Conservation (phyloP, 1,140 invertebrate species). For the Cotesia typhae region DNA sequence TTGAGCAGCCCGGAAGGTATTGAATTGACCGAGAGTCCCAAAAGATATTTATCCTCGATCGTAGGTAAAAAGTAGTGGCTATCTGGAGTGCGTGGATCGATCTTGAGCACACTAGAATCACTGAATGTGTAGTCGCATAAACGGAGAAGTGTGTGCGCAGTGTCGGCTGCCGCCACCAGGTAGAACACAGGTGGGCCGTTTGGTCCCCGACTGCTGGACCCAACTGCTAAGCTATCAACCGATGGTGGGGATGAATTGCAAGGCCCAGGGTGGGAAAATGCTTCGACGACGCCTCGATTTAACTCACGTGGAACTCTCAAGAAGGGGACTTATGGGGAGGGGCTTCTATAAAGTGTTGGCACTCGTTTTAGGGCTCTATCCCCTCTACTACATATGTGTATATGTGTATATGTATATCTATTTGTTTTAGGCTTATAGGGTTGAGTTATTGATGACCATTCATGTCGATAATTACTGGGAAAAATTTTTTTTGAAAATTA, state of each 20-base stretch:
- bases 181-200: constrained; percentile 54
- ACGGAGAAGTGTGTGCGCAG: constrained; percentile 53
- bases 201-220: constrained; percentile 41
- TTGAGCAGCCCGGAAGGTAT: too few relatives aligned
- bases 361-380: constrained; percentile 39
- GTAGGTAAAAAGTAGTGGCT: constrained; percentile 2
- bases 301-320: constrained; percentile 33
- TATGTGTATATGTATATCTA: not conserved
- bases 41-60: too few relatives aligned
- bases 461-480: not conserved
- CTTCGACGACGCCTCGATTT: constrained; percentile 30
- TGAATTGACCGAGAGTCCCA: too few relatives aligned
- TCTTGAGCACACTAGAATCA: constrained; percentile 50
- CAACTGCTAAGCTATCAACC: constrained; percentile 29
- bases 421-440: not conserved
- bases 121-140: constrained; percentile 51
- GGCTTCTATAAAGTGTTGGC: constrained; percentile 45
- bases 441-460: not conserved
- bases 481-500: not conserved
- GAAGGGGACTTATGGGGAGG: constrained; percentile 52
- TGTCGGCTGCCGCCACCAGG: constrained; percentile 45
- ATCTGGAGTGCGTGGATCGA: constrained; percentile 45
- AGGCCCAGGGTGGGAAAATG: constrained; percentile 38
- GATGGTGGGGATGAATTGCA: constrained; percentile 37
- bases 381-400: constrained; percentile 34